Conservation (phyloP, 2,113 vertebrate species). For the Oreochromis niloticus region DNA sequence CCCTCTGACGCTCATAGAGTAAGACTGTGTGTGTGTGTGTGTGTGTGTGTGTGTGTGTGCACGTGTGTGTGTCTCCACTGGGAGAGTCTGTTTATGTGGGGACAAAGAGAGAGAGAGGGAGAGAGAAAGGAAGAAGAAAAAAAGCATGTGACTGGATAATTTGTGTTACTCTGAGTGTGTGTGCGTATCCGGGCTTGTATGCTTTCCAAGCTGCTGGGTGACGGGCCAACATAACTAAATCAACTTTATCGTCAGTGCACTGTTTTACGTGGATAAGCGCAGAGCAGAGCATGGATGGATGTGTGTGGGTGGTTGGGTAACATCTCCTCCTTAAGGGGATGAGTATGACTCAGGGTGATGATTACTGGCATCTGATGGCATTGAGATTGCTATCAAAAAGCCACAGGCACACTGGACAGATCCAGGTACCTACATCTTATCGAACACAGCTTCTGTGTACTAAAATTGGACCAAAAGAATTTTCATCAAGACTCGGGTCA, state of each 20-base stretch:
- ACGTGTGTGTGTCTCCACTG: not conserved
- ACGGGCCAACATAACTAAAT: conserved; percentile 52
- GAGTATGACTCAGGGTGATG: conserved; percentile 35
- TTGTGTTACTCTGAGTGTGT: not conserved
- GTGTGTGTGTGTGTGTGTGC: not conserved
- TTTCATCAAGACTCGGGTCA: not conserved
- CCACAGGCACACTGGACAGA: not conserved
- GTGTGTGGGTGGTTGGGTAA: conserved; percentile 16
- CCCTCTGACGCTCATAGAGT: conserved; percentile 44
- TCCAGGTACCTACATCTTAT: not conserved
- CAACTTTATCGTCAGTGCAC: conserved; percentile 38
- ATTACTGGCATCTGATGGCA: conserved; percentile 31
- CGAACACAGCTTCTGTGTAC: not conserved
- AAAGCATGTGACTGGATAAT: conserved; percentile 6
- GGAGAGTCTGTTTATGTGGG: conserved; percentile 4
- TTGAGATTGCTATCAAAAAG: not conserved
- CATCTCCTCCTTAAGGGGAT: conserved; percentile 1
- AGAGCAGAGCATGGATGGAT: not conserved
- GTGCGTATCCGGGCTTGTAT: not conserved
- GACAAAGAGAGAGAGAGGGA: not conserved
- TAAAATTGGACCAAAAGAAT: not conserved
- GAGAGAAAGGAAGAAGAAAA: not conserved
- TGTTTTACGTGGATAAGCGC: conserved; percentile 32
- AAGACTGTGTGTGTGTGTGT: not conserved
- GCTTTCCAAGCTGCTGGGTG: conserved; percentile 33